Percentiles rank a stretch among this genome's conserved stretches.
Conservation (phyloP, 2,888 invertebrate genomes). For the Diarsia dahlii region DNA sequence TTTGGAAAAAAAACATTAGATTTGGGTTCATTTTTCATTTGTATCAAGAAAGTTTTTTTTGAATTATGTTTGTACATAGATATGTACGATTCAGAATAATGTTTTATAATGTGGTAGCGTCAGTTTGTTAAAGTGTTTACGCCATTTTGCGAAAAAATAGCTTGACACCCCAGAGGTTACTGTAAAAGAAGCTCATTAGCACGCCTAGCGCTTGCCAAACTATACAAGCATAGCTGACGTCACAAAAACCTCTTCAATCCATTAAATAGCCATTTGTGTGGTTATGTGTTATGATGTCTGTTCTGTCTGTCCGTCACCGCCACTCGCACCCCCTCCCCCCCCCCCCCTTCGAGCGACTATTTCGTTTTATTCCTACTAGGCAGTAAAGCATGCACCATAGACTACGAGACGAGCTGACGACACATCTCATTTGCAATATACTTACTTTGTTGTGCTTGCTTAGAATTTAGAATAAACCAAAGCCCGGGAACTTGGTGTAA, state of each 20-base stretch:
- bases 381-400: conserved; percentile 1
- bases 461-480: conserved; percentile 12
- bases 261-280: not conserved
- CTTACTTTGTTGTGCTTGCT: conserved; percentile 27
- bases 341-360: not conserved
- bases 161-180: too few species aligned
- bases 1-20: too few species aligned
- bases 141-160: too few species aligned
- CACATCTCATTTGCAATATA: conserved; percentile 35
- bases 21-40: too few species aligned
- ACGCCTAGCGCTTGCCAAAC: not conserved
- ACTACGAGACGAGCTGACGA: conserved; percentile 32
- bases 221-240: not conserved
- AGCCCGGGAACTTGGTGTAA: not conserved
- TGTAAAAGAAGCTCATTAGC: not conserved
- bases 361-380: conserved; percentile 5
- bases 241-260: conserved; percentile 6
- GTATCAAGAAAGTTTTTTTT: too few species aligned
- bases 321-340: too few species aligned
- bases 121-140: not conserved
- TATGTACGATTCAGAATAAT: not conserved
- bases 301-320: too few species aligned
- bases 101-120: not conserved
- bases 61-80: too few species aligned
- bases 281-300: too few species aligned